Conservation (phyloP, 1,140 invertebrate species). For the Drosophila kanapiae region DNA sequence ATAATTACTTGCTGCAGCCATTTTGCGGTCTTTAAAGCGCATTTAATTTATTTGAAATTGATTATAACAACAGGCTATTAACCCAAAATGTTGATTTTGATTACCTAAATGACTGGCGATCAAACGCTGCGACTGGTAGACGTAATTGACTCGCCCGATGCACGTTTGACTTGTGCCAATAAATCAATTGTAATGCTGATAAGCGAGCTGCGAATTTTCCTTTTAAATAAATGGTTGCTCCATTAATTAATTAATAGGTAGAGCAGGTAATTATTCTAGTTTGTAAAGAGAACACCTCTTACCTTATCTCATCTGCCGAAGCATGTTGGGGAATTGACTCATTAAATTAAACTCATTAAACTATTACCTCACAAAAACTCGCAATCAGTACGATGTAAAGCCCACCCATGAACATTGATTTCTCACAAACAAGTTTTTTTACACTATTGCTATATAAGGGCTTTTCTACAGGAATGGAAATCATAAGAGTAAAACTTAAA, state of each 20-base stretch:
- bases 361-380: slow-evolving; percentile 15
- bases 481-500: not conserved
- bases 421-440: slow-evolving; percentile 25
- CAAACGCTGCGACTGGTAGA: slow-evolving; percentile 28
- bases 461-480: not conserved
- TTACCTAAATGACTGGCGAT: slow-evolving; percentile 37
- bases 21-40: slow-evolving; percentile 6
- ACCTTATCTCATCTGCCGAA: slow-evolving; percentile 13
- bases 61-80: slow-evolving; percentile 34
- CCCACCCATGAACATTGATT: slow-evolving; percentile 31
- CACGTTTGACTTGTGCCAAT: slow-evolving; percentile 52
- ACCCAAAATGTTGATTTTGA: slow-evolving; percentile 41
- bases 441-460: not conserved
- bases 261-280: slow-evolving; percentile 11
- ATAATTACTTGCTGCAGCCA: not conserved
- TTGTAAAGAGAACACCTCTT: slow-evolving; percentile 7
- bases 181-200: slow-evolving; percentile 66
- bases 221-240: slow-evolving; percentile 16
- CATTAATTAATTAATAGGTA: slow-evolving; percentile 12
- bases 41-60: slow-evolving; percentile 23
- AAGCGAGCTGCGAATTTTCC: slow-evolving; percentile 32
- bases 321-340: slow-evolving; percentile 15
- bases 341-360: slow-evolving; percentile 1
- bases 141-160: slow-evolving; percentile 37
- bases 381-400: slow-evolving; percentile 7